These are phyloP conservation scores for Clarias fuscus DNA, from an alignment of 2,797 vertebrate genomes.

Conservation along the genomic window DNA sequence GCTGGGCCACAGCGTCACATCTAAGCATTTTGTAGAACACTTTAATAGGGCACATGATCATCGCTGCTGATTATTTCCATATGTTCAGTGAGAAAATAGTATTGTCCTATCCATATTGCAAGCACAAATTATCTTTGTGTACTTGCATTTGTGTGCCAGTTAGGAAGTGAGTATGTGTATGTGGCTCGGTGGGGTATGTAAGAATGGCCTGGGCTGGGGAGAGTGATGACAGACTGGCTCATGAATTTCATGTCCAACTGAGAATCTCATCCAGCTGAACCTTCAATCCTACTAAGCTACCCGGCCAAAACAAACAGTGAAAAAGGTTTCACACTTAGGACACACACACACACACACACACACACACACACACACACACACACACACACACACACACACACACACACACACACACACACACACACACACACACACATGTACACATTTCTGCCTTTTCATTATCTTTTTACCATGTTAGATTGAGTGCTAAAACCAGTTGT, in stretches of 20 bases:
- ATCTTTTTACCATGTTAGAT: not conserved
- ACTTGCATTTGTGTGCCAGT: slow-evolving; percentile 17
- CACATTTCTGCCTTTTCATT: slow-evolving; percentile 2
- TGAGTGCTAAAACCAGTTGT: not conserved
- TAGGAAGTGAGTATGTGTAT: not conserved
- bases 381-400: too few relatives aligned
- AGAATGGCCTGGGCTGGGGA: slow-evolving; percentile 18
- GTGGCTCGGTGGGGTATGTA: slow-evolving; percentile 32
- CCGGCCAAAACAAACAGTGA: slow-evolving; percentile 41
- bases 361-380: too few relatives aligned
- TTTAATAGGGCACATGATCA: not conserved
- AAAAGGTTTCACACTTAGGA: slow-evolving; percentile 33
- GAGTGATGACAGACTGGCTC: slow-evolving; percentile 43
- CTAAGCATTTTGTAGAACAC: not conserved
- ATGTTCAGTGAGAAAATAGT: not conserved
- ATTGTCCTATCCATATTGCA: not conserved
- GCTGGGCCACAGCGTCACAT: not conserved
- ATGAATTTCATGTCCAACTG: slow-evolving; percentile 50
- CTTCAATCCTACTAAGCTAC: slow-evolving; percentile 18
- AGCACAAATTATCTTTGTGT: not conserved
- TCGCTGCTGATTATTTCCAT: not conserved
- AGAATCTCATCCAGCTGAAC: slow-evolving; percentile 47
- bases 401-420: too few relatives aligned
- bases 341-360: slow-evolving; percentile 3
- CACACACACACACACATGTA: not conserved